Evolutionary conservation across 2,113 vertebrate species (phyloP), one percentile per base, ranked within the genome.

Genomic region (Fregata magnificens): DNA sequence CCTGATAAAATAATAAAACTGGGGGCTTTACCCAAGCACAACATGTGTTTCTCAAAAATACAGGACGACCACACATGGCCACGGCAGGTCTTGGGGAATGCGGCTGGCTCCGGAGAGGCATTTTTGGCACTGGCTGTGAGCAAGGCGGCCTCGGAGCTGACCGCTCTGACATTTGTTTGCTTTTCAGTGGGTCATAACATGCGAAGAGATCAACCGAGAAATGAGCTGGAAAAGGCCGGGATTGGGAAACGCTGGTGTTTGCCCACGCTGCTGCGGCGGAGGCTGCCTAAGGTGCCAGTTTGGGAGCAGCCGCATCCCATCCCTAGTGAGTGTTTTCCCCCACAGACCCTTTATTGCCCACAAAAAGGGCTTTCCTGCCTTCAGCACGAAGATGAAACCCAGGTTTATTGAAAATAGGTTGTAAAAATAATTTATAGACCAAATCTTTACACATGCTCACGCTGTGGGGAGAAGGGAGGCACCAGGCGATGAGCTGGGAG

Each of bases 211-310:
- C 91, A 90, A 92, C 90, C 1, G 11, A 79, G 77, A 93, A 95
- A 85, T 7, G 55, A 78, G 59, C 55, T 5, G 16, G 67, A 73
- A 88, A 95, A 92, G 71, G 87, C 31, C 14, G 3, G 47, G 63
- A 88, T 95, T 97, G 95, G 82, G 86, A 89, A 95, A 97, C 4
- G 7, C 44, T 7, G 26, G 6, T 32, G 65, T 71, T 32, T 71
- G 88, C 66, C 86, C 6, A 3, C 0, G 0, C 45, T 15, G 13
- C 86, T 34, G 45, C 7, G 5, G 77, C 9, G 0, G 69, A 52
- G 63, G 34, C 78, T 81, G 65, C 81, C 55, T 34, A 47, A n/a
- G 53, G 66, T 36, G 9, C 38, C 25, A 3, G 29, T 36, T 40
- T 82, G 74, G 65, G 38, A 93, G 34, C 24, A 80, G 66, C 67